phyloP scores from a whole-genome alignment of 1,140 invertebrate genomes.

The Cheumatopsyche charites region DNA sequence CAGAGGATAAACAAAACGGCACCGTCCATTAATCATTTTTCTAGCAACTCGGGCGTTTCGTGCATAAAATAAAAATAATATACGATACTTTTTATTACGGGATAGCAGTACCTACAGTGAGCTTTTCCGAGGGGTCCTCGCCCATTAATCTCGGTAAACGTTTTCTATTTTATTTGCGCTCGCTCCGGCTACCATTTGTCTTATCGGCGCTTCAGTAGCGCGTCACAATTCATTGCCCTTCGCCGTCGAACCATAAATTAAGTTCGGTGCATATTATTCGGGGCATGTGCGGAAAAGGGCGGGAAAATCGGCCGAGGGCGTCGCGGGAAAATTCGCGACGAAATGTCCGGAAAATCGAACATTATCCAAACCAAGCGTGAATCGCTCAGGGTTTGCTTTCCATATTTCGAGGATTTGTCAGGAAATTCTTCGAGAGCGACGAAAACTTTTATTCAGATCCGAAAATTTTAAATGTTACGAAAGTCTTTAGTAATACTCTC shows the following conservation, averaged over 20 bases:
- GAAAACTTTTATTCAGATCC: no score
- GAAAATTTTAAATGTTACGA: no score
- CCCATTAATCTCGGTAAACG: slow-evolving; percentile 17
- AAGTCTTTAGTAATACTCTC: no score
- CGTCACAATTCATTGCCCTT: slow-evolving; percentile 17
- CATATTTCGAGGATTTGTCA: no score
- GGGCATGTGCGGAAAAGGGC: no score
- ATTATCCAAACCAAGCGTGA: no score
- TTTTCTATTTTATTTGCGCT: slow-evolving; percentile 22
- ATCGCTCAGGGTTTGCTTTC: no score
- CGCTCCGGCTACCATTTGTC: slow-evolving; percentile 8
- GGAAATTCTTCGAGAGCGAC: no score
- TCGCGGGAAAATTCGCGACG: no score
- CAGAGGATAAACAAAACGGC: neutral
- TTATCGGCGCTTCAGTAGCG: neutral
- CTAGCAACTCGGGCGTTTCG: neutral
- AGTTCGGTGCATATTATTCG: neutral
- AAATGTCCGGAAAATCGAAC: no score
- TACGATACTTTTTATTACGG: neutral
- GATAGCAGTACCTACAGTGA: neutral
- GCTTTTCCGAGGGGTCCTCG: neutral
- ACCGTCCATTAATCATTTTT: slow-evolving; percentile 1
- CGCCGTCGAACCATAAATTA: slow-evolving; percentile 9
- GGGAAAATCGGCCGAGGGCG: no score
- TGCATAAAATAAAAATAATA: neutral